These are phyloP conservation scores for Eretmocerus hayati DNA, from an alignment of 2,888 invertebrate genomes.

Conservation along the genomic window DNA sequence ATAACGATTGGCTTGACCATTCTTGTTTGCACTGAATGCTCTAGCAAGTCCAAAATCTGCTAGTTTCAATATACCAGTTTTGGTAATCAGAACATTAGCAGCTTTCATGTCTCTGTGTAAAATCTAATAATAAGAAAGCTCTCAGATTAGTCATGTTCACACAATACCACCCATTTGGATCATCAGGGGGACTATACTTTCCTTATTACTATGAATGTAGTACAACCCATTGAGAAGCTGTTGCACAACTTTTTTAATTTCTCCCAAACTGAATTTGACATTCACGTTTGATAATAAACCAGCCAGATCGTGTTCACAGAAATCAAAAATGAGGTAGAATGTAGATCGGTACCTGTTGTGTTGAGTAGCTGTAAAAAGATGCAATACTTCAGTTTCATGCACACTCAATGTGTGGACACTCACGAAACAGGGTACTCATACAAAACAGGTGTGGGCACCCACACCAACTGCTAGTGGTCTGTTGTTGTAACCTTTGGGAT, in stretches of 20 bases:
- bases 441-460: too few relatives aligned
- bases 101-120: constrained; percentile 98
- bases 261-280: constrained; percentile 92
- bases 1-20: constrained; percentile 77
- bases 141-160: constrained; percentile 25
- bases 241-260: constrained; percentile 92
- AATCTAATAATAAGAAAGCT: constrained; percentile 54
- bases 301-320: constrained; percentile 97
- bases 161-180: not conserved
- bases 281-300: constrained; percentile 90
- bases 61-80: constrained; percentile 86
- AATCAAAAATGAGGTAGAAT: constrained; percentile 95
- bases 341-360: constrained; percentile 76
- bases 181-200: constrained; percentile 39
- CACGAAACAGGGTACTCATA: too few relatives aligned
- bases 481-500: too few relatives aligned
- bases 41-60: constrained; percentile 97
- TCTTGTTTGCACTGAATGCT: constrained; percentile 84
- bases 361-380: constrained; percentile 48
- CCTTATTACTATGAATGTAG: constrained; percentile 93
- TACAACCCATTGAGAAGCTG: constrained; percentile 83
- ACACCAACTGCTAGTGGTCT: too few relatives aligned
- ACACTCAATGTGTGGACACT: not conserved
- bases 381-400: not conserved
- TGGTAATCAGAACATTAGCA: constrained; percentile 95